Conservation (phyloP, 92 coral and sea anemone genomes). For the Palythoa grandis region DNA sequence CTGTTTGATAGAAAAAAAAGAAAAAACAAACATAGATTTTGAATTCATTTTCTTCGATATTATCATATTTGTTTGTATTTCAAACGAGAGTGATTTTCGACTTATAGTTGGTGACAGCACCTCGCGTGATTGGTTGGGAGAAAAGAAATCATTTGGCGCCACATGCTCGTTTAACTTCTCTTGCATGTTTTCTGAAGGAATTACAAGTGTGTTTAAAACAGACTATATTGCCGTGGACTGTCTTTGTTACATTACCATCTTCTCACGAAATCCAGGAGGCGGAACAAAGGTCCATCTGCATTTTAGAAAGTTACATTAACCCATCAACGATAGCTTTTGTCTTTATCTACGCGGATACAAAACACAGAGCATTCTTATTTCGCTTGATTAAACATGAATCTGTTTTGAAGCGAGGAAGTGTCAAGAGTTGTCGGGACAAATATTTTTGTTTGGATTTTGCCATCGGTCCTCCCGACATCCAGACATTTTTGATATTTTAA, state of each 20-base stretch:
- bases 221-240: neutral
- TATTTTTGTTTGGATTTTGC: neutral
- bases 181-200: neutral
- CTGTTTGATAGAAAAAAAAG: neutral
- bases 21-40: neutral
- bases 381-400: neutral
- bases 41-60: constrained; percentile 11
- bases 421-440: neutral
- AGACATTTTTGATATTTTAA: neutral
- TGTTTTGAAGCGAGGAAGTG: neutral
- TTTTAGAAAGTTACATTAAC: neutral
- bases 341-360: neutral
- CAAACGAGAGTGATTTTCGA: neutral
- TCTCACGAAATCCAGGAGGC: neutral
- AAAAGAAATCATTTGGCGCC: neutral
- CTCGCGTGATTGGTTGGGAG: constrained; percentile 19
- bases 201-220: neutral
- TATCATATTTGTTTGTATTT: constrained; percentile 9
- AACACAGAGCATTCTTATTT: neutral
- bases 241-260: neutral
- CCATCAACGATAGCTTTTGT: neutral
- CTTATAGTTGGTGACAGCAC: neutral
- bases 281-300: neutral
- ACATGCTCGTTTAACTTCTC: neutral
- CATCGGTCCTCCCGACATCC: neutral